These are phyloP conservation scores for Epizoanthus fatuus DNA, from an alignment of 92 coral and sea anemone genomes.

Conservation along the genomic window DNA sequence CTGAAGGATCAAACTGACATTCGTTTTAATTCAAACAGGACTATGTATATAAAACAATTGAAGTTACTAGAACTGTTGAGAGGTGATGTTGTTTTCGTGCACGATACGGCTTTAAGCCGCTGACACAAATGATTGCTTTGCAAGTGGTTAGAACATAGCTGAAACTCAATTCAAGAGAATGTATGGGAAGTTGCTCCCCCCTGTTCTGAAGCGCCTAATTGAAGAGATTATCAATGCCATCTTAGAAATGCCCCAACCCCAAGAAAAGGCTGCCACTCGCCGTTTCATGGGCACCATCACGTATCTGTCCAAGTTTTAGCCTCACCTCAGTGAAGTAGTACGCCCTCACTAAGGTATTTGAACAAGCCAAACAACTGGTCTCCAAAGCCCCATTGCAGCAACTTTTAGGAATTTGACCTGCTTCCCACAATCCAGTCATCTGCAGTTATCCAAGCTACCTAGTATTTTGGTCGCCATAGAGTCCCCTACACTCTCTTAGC, in stretches of 20 bases:
- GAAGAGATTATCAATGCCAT: not conserved
- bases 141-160: too few relatives aligned
- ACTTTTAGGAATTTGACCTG: not conserved
- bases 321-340: slow-evolving; percentile 22
- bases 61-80: too few relatives aligned
- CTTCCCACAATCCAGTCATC: not conserved
- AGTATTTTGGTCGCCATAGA: not conserved
- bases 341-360: too few relatives aligned
- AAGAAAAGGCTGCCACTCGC: not conserved
- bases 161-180: too few relatives aligned
- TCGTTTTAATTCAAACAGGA: too few relatives aligned
- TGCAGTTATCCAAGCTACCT: not conserved
- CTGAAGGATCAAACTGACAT: too few relatives aligned
- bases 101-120: too few relatives aligned
- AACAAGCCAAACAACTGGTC: not conserved
- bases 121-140: too few relatives aligned
- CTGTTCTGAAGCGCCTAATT: too few relatives aligned
- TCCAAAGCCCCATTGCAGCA: slow-evolving; percentile 15
- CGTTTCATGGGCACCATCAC: not conserved
- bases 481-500: not conserved
- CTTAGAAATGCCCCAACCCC: not conserved
- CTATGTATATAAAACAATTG: too few relatives aligned
- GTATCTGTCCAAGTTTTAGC: not conserved
- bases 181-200: too few relatives aligned
- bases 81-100: too few relatives aligned